These are phyloP conservation scores for Engraulis encrasicolus DNA, from an alignment of 2,113 vertebrate genomes.

Conservation along the genomic window DNA sequence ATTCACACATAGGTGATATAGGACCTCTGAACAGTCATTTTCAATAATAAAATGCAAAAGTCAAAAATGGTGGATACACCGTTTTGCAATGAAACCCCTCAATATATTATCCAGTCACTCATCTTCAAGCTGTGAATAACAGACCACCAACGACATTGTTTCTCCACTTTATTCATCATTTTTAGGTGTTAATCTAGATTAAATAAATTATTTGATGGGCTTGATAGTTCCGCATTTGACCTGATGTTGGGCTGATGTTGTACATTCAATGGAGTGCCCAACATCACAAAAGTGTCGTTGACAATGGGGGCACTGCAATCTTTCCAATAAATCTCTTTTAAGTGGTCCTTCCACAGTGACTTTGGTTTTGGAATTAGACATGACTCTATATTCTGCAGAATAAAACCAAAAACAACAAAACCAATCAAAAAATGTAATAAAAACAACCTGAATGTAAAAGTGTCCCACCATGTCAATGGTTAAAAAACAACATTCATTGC, in stretches of 20 bases:
- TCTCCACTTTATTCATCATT: conserved; percentile 69
- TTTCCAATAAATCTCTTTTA: conserved; percentile 81
- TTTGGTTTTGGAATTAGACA: conserved; percentile 98
- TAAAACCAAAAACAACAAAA: conserved; percentile 95
- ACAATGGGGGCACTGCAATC: conserved; percentile 85
- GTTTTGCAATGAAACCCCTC: too few relatives aligned
- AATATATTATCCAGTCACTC: neutral
- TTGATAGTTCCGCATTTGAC: conserved; percentile 68
- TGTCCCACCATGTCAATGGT: conserved; percentile 99
- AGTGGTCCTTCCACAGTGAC: conserved; percentile 86
- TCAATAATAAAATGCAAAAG: too few relatives aligned
- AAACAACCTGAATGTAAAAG: conserved; percentile 99
- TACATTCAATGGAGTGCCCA: conserved; percentile 81
- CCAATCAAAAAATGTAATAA: conserved; percentile 99
- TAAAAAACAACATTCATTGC: conserved; percentile 99
- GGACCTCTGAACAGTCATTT: too few relatives aligned
- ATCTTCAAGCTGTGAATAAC: conserved; percentile 21
- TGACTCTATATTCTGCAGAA: conserved; percentile 92
- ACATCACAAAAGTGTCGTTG: conserved; percentile 79
- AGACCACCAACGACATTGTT: conserved; percentile 37
- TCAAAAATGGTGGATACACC: too few relatives aligned
- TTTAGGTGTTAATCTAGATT: conserved; percentile 80
- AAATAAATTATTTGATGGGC: conserved; percentile 75
- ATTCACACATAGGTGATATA: too few relatives aligned
- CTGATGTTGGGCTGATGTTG: conserved; percentile 80